These are phyloP conservation scores for Sakesphorus luctuosus DNA, from an alignment of 2,113 vertebrate species.

Conservation along the genomic window DNA sequence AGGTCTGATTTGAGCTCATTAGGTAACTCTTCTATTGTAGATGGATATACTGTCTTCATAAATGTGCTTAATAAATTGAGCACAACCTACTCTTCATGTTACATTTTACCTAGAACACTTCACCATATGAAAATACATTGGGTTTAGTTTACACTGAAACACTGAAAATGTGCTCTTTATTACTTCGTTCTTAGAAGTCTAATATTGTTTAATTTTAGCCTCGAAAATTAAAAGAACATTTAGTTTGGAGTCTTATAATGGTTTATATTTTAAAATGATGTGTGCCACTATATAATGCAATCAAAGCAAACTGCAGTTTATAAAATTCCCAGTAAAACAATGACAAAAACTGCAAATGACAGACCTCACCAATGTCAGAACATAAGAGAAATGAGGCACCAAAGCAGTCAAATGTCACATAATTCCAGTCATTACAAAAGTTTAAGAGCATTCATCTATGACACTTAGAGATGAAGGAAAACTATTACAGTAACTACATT, in stretches of 20 bases:
- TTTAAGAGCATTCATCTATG: background rate
- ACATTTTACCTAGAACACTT: background rate
- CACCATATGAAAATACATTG: background rate
- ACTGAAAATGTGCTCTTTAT: background rate
- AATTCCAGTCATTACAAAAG: background rate
- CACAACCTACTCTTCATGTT: background rate
- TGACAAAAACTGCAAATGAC: background rate
- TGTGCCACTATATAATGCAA: background rate
- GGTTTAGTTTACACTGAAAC: background rate
- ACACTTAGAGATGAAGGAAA: background rate
- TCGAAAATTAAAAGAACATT: background rate
- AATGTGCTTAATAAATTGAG: background rate
- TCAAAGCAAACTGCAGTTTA: background rate
- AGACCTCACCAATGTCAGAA: background rate
- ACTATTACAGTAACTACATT: background rate
- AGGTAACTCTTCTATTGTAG: background rate
- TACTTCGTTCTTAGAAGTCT: background rate
- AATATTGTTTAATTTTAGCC: background rate
- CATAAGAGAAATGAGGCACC: background rate
- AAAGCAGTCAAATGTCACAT: background rate
- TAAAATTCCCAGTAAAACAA: background rate
- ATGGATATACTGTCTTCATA: background rate
- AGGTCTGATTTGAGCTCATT: background rate
- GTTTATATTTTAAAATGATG: background rate
- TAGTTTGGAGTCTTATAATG: background rate